These are phyloP conservation scores for Eurytoma californica DNA, from an alignment of 2,888 invertebrate genomes.

Conservation along the genomic window DNA sequence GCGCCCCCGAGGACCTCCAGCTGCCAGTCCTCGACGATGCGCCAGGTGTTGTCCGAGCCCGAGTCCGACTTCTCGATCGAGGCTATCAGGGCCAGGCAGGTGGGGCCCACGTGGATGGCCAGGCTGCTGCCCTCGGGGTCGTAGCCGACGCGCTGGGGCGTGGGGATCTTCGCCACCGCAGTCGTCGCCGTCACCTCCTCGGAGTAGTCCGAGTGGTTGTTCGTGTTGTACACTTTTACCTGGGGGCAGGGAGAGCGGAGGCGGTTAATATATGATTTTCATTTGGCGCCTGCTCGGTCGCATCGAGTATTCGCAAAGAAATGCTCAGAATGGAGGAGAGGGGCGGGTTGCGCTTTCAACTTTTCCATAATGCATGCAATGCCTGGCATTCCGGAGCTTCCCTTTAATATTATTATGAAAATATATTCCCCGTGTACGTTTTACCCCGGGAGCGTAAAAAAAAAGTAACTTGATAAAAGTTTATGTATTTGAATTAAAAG, in stretches of 20 bases:
- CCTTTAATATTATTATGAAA: no score
- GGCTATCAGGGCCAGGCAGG: slow-evolving; percentile 86
- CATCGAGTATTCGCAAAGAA: no score
- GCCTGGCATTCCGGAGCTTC: no score
- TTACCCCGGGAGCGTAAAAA: no score
- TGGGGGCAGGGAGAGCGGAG: background rate
- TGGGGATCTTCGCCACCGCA: slow-evolving; percentile 88
- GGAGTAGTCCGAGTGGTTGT: slow-evolving; percentile 91
- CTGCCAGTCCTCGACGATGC: slow-evolving; percentile 84
- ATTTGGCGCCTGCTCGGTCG: no score
- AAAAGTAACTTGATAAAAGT: no score
- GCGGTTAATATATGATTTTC: background rate
- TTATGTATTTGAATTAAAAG: no score
- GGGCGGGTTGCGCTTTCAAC: no score
- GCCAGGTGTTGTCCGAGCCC: slow-evolving; percentile 79
- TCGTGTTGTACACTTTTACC: slow-evolving; percentile 91
- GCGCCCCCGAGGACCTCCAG: slow-evolving; percentile 84
- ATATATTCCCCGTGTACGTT: no score
- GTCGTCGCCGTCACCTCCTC: slow-evolving; percentile 89
- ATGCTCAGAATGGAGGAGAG: background rate
- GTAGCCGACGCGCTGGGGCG: slow-evolving; percentile 88
- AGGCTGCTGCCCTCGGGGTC: slow-evolving; percentile 86
- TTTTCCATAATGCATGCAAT: no score
- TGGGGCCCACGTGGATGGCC: slow-evolving; percentile 87
- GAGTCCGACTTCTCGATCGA: slow-evolving; percentile 84